phyloP scores from a whole-genome alignment of 2,888 invertebrate genomes.

The Camptogramma bilineatum region DNA sequence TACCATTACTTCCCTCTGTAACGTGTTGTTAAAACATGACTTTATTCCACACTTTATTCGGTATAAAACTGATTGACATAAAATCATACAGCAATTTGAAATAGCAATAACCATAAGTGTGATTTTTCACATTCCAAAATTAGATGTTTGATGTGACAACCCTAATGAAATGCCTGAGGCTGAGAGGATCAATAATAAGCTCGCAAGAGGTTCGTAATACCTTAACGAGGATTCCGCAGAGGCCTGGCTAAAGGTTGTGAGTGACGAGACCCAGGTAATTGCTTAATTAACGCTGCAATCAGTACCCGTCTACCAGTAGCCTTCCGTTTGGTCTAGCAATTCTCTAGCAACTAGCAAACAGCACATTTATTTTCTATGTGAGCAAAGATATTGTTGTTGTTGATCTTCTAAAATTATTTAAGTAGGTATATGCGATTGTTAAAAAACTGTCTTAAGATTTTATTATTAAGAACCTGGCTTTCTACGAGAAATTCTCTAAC shows the following conservation, averaged over 20 bases:
- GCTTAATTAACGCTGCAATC: conserved; percentile 70
- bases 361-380: conserved; percentile 6
- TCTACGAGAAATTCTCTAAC: no score
- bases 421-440: no score
- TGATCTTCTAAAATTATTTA: no score
- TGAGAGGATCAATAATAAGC: conserved; percentile 52
- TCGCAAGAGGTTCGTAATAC: conserved; percentile 56
- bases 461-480: no score
- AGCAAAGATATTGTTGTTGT: not conserved
- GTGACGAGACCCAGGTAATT: conserved; percentile 66
- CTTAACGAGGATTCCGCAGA: conserved; percentile 60
- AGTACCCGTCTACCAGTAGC: conserved; percentile 48
- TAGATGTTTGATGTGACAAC: conserved; percentile 7
- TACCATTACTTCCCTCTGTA: conserved; percentile 1
- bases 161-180: conserved; percentile 29
- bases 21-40: not conserved
- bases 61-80: not conserved
- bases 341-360: conserved; percentile 7
- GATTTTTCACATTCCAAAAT: conserved; percentile 2
- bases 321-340: conserved; percentile 25
- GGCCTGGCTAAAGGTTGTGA: conserved; percentile 46
- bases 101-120: not conserved
- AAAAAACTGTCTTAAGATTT: no score
- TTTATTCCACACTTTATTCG: no score
- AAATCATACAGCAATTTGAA: no score